Evolutionary conservation across 2,113 vertebrate species (phyloP).

Genomic region (Percopsis transmontana): DNA sequence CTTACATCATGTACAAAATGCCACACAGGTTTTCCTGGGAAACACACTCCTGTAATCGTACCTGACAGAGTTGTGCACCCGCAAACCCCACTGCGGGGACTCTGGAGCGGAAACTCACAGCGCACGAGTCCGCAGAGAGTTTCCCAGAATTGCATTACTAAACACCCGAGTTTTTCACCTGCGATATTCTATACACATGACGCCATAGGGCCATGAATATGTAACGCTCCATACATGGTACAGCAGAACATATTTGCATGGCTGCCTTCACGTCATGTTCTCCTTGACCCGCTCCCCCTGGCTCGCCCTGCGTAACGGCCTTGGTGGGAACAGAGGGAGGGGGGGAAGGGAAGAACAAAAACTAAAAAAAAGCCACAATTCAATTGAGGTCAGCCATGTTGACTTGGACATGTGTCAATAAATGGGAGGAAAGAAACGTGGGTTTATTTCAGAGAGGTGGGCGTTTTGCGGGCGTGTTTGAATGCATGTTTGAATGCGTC

Average conservation of each 20-base stretch:
- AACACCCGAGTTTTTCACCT: conserved; percentile 47
- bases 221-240: conserved; percentile 36
- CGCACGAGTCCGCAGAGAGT: conserved; percentile 50
- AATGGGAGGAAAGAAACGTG: too few relatives aligned
- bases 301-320: background rate
- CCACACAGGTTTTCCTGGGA: conserved; percentile 67
- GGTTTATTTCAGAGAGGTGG: too few relatives aligned
- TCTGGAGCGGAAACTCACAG: conserved; percentile 61
- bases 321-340: conserved; percentile 21
- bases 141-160: conserved; percentile 55
- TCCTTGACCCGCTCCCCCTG: conserved; percentile 26
- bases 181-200: conserved; percentile 67
- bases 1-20: conserved; percentile 67
- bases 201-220: conserved; percentile 58
- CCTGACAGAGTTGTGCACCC: conserved; percentile 72
- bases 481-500: too few relatives aligned
- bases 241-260: conserved; percentile 59
- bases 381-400: conserved; percentile 12
- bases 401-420: background rate
- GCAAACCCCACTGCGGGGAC: conserved; percentile 55
- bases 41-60: conserved; percentile 66
- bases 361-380: conserved; percentile 20
- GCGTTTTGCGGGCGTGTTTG: too few relatives aligned
- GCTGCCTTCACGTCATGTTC: conserved; percentile 59
- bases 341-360: conserved; percentile 17